These are phyloP conservation scores for Bugula neritina DNA, from an alignment of 2,888 invertebrate genomes.

Conservation along the genomic window DNA sequence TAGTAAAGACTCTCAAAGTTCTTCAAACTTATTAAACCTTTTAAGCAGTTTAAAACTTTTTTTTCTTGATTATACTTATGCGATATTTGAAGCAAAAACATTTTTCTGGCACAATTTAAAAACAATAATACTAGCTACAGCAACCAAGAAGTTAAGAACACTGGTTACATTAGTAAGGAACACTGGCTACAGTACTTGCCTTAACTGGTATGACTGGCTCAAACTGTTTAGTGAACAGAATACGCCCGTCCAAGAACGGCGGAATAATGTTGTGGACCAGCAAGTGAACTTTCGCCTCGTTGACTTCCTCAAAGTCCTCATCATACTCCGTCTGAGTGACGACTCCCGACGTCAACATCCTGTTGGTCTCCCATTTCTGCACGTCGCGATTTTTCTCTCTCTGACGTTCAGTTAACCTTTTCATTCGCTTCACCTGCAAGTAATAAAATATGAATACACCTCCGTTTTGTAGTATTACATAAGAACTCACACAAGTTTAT, in stretches of 20 bases:
- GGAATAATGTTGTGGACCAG: constrained; percentile 97
- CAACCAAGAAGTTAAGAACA: no score
- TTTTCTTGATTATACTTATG: no score
- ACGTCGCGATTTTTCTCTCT: constrained; percentile 94
- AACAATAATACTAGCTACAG: no score
- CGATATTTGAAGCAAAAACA: no score
- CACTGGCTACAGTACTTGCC: no score
- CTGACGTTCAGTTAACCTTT: constrained; percentile 88
- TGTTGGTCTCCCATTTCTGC: constrained; percentile 95
- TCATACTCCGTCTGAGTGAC: constrained; percentile 67
- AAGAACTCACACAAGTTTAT: no score
- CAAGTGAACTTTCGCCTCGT: constrained; percentile 86
- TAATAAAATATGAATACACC: background rate
- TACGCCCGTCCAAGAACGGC: constrained; percentile 94
- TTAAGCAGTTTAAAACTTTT: no score
- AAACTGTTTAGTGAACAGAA: constrained; percentile 97
- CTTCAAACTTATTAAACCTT: no score
- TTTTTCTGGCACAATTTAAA: no score
- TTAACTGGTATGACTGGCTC: constrained; percentile 94
- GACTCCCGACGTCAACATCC: constrained; percentile 85
- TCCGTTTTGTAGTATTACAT: no score
- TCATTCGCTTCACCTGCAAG: constrained; percentile 71
- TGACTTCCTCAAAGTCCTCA: constrained; percentile 85
- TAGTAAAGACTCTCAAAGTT: no score
- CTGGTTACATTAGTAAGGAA: no score